Base-by-base conservation (phyloP, 2,888 invertebrate genomes). In the Ctena decussata region DNA sequence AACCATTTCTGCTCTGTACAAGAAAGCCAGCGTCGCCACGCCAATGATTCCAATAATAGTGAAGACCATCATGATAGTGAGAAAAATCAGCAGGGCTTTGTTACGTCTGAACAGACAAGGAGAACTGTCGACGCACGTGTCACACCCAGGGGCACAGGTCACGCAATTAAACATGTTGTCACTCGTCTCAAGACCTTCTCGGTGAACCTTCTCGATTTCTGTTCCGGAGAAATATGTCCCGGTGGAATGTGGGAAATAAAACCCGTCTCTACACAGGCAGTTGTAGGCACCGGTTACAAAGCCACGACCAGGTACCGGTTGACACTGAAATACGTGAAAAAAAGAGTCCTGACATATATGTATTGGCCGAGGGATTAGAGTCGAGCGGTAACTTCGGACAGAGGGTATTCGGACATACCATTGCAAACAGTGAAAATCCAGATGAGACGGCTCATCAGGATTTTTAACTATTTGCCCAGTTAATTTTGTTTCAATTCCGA, bases 251-350 rank as follows among this genome's bases (percentile, higher is more conserved):
- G 94, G 97, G 57, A 94, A 95, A 80, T 94, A 95, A 82, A 88
- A 95, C 0, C 95, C 95, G 8, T 86, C 80, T 12, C 72, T n/a
- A 75, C 95, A 95, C 6, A 69, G 78, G 77, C 95, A 95, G 5
- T 74, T 65, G 77, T 95, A 95, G 0, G 95, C 90, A 0, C 95
- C 94, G 3, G 94, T 86, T 57, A 84, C 85, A 84, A 95, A 95
- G 0, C 95, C 95, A 30, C 85, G 82, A 8, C 93, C 93, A 0
- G 74, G 30, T 27, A 92, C 71, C 6, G 93, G 90, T 1, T 89
- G 86, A 83, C 95, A 95, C 94, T 95, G 91, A 49, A 85, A 80
- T 12, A 49, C 1, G 37, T 41, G 6, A 41, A 41, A 41, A 41
- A 41, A 41, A 11, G n/a, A n/a, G n/a, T n/a, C n/a, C n/a, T n/a